Percentiles rank a stretch among this genome's conserved stretches.
Evolutionary conservation across 2,888 invertebrate species (phyloP).

Genomic region (Stenchaetothrips biformis): DNA sequence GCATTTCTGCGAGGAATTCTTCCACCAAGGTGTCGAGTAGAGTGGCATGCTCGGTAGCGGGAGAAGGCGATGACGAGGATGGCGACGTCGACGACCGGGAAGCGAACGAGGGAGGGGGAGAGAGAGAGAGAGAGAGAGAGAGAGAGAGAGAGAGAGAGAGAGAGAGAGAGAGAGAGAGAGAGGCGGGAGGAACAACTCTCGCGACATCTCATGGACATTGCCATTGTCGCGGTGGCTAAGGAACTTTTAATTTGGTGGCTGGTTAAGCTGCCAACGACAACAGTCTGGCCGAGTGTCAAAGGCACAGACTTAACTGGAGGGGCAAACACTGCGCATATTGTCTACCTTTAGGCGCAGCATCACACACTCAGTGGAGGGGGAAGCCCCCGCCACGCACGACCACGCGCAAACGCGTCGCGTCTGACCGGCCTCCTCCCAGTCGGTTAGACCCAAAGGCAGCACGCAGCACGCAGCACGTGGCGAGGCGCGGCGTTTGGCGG

Average conservation of each 20-base stretch:
- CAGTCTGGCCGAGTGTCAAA: background rate
- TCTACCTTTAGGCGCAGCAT: background rate
- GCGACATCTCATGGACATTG: background rate
- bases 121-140: slow-evolving; percentile 3
- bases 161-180: background rate
- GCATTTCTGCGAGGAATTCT: background rate
- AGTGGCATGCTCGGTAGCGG: background rate
- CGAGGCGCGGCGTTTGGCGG: background rate
- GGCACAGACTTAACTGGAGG: no score
- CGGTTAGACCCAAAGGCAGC: background rate
- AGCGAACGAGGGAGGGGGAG: background rate
- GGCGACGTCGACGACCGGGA: no score
- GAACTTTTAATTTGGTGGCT: background rate
- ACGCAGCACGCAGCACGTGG: background rate
- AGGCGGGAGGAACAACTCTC: background rate
- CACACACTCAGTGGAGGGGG: background rate
- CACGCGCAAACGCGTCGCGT: background rate
- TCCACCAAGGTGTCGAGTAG: background rate
- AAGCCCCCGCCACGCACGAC: background rate
- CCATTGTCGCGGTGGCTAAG: no score
- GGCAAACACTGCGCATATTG: background rate
- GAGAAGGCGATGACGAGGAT: background rate
- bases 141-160: slow-evolving; percentile 7
- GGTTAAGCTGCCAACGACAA: background rate
- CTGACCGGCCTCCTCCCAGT: background rate